Evolutionary conservation across 2,797 vertebrate genomes (phyloP), one percentile per base, ranked within the genome.

Genomic region (Parauchenoglanis ngamensis): DNA sequence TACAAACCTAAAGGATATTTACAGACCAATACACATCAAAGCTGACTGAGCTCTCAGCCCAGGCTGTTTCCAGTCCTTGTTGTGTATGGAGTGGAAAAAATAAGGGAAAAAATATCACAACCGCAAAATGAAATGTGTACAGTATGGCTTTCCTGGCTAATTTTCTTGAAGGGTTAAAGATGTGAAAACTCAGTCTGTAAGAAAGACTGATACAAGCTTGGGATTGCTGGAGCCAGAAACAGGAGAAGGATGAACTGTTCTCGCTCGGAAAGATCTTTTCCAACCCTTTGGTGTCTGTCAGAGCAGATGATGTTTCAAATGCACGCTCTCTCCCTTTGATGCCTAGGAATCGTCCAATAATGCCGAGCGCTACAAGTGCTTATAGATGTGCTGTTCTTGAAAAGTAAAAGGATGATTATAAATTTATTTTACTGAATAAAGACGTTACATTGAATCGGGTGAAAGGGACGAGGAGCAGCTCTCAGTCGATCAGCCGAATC

Each of bases 401-500:
- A 5, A 75, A 81, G 25, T 11, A 75, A 25, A 84, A 79, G 21
- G 7, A 28, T 8, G 52, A 46, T 35, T 85, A 70, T 72, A 80
- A 63, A 56, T 40, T 3, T 59, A 13, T 25, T 57, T 77, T 54
- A 84, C 56, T 81, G 67, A 88, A 72, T 81, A 73, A 31, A 78
- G 63, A 44, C 19, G 46, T 59, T 79, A 79, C 65, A 79, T 40
- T 68, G 28, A 40, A n/a, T 75, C 86, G 46, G 72, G 49, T 81
- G 59, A 25, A 40, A 31, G 10, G 0, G 63, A 63, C 46, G 15
- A 44, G 46, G 54, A 72, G 46, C 7, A 31, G 56, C 49, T 59
- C 77, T 91, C 84, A 99, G 93, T 99, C 98, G 61, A 99, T 99
- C 3, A 97, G 98, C 91, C 98, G 96, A 90, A 99, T 96, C 97